These are phyloP conservation scores for Actenoides lindsayi DNA, from an alignment of 2,113 vertebrate genomes.

Conservation along the genomic window DNA sequence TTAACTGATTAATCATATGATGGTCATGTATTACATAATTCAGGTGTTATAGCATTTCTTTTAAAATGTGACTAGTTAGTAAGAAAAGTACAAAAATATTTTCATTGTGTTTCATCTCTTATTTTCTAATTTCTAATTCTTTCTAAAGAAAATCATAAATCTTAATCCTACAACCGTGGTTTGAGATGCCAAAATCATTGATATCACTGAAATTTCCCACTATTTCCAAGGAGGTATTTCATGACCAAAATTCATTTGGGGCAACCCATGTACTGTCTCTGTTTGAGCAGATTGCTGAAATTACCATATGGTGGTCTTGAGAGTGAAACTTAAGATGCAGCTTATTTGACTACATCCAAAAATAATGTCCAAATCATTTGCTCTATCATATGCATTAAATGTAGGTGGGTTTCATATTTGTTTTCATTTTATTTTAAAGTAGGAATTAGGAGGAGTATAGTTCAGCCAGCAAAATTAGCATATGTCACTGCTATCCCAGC, in stretches of 20 bases:
- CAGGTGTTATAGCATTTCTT: background rate
- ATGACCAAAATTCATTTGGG: background rate
- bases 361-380: background rate
- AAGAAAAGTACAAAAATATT: background rate
- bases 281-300: background rate
- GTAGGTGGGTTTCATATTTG: background rate
- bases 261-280: accelerated
- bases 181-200: background rate
- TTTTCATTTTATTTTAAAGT: background rate
- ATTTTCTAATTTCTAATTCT: background rate
- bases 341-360: background rate
- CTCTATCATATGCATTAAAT: background rate
- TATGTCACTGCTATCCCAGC: background rate
- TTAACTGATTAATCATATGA: background rate
- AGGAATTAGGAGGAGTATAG: background rate
- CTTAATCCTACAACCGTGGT: background rate
- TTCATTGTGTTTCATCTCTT: background rate
- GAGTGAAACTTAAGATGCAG: background rate
- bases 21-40: background rate
- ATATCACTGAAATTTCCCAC: background rate
- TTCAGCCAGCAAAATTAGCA: background rate
- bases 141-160: background rate
- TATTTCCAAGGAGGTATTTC: background rate
- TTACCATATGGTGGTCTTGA: background rate
- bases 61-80: background rate